A percentile compares a stretch with the other conserved stretches of the same genome.
These are phyloP conservation scores for Cisticola juncidis DNA, from an alignment of 2,113 vertebrate genomes.

Conservation along the genomic window DNA sequence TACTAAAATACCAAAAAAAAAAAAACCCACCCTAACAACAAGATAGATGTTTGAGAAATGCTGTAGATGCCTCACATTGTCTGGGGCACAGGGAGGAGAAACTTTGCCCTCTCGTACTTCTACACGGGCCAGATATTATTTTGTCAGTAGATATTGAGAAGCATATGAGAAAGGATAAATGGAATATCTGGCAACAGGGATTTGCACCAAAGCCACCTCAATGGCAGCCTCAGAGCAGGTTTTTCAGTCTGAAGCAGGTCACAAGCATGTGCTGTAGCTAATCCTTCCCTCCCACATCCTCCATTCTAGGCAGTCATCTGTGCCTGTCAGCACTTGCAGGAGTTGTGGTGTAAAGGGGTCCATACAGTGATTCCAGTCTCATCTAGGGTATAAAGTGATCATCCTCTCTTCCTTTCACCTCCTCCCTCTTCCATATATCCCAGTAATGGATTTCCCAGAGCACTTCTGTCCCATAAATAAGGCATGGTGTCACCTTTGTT, in stretches of 20 bases:
- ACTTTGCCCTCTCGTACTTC: neutral
- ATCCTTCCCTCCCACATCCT: neutral
- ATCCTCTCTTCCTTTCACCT: neutral
- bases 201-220: neutral
- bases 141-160: neutral
- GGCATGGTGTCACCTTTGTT: neutral
- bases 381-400: neutral
- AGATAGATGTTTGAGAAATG: neutral
- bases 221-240: neutral
- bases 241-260: neutral
- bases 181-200: neutral
- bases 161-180: neutral
- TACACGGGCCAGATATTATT: neutral
- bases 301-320: neutral
- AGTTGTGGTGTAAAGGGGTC: neutral
- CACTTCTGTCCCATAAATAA: neutral
- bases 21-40: neutral
- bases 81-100: neutral
- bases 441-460: conserved; percentile 1
- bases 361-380: neutral
- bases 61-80: neutral
- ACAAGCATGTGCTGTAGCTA: neutral
- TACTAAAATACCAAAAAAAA: neutral
- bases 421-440: neutral
- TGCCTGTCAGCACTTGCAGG: neutral